Evolutionary conservation across 2,113 vertebrate species (phyloP), one percentile per base, ranked within the genome.

Genomic region (Cettia cetti): DNA sequence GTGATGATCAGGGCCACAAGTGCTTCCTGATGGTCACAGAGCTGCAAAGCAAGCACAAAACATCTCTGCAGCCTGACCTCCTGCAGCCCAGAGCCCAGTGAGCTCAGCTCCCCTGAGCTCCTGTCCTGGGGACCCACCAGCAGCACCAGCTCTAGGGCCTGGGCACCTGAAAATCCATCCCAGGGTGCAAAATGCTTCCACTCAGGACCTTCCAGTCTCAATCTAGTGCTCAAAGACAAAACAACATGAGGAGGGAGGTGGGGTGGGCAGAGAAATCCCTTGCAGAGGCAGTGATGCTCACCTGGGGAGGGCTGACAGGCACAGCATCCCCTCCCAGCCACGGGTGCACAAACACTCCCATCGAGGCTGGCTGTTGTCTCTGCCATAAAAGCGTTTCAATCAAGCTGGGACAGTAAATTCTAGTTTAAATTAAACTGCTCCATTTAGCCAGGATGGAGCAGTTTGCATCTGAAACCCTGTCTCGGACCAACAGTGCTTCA

Each of bases 361-460:
- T 20, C 1, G 3, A 72, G 76, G 80, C 63, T 95, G 14, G 94
- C 92, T 92, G 71, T 69, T 82, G 74, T 53, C 70, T 94, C 54
- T 49, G 64, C 80, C 83, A 72, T 96, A 89, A 94, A 96, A 96
- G 79, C 76, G 47, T 61, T 95, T 71, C 94, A 90, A 71, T 95
- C 94, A 85, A 64, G 81, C 84, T 61, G 44, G 85, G 91, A 80
- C 76, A 69, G 92, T 95, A 96, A 95, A 97, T 76, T 94, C 79
- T 10, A 69, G 63, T 69, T 94, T 89, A 93, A 96, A 94, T 95
- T 90, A 96, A 96, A 93, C 81, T 90, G 15, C 66, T 66, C 80
- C 92, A 94, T 97, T 97, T 96, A 54, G 80, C 81, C 92, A 54
- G 64, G 49, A 65, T 31, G 77, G 47, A 83, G 92, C 90, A 95